Evolutionary conservation across 2,113 vertebrate genomes (phyloP).

Genomic region (Chelonoidis abingdonii): DNA sequence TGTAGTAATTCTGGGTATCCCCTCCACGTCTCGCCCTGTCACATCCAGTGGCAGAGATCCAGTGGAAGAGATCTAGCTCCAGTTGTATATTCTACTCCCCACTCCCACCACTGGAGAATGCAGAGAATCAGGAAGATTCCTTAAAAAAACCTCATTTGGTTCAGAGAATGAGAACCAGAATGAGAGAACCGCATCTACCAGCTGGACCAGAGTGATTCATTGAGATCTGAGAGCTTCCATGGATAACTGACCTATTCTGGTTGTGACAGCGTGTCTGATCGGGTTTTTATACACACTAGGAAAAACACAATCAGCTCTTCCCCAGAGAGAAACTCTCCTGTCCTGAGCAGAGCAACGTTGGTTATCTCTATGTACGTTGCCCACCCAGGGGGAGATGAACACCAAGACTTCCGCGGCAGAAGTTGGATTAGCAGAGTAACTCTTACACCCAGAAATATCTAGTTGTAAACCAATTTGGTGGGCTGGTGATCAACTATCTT

Average conservation of each 20-base stretch:
- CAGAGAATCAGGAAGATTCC: background rate
- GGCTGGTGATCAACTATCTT: background rate
- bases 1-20: background rate
- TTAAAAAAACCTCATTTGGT: background rate
- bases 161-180: background rate
- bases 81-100: background rate
- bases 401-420: background rate
- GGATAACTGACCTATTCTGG: background rate
- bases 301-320: background rate
- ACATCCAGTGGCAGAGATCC: background rate
- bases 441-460: background rate
- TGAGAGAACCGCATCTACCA: background rate
- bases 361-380: background rate
- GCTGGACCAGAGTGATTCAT: background rate
- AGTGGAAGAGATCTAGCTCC: background rate
- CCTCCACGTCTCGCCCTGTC: background rate
- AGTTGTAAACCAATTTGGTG: background rate
- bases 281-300: no score
- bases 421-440: background rate
- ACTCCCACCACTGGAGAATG: background rate
- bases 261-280: background rate
- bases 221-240: background rate
- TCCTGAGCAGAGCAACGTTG: background rate
- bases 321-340: background rate
- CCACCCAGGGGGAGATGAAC: background rate